These are phyloP conservation scores for Scaptomyza caliginosa DNA, from an alignment of 2,888 invertebrate species.

Conservation along the genomic window DNA sequence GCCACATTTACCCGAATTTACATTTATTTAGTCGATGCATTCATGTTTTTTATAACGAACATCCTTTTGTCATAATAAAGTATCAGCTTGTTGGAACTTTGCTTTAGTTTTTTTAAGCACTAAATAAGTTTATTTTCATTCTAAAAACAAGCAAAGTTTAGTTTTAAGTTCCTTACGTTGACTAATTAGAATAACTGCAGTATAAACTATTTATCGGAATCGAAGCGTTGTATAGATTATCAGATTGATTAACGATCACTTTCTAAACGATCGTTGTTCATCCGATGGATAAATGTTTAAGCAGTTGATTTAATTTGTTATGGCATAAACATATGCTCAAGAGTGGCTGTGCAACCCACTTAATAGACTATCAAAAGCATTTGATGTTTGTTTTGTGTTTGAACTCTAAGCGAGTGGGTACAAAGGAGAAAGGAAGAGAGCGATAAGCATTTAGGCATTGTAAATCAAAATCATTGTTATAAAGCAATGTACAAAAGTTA, in stretches of 20 bases:
- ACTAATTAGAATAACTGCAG: too few relatives aligned
- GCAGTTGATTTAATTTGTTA: neutral
- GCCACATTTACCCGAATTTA: neutral
- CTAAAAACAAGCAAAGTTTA: too few relatives aligned
- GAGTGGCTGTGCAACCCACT: neutral
- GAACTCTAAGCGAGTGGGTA: too few relatives aligned
- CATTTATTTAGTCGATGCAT: neutral
- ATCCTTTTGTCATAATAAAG: neutral
- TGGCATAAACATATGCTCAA: neutral
- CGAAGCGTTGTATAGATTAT: too few relatives aligned
- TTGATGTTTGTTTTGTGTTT: neutral
- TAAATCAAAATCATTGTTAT: slow-evolving; percentile 64
- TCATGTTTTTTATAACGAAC: neutral
- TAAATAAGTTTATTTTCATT: neutral
- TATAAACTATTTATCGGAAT: too few relatives aligned
- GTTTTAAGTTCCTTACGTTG: too few relatives aligned
- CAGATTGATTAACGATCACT: neutral
- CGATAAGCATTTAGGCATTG: slow-evolving; percentile 31
- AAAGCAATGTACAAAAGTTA: slow-evolving; percentile 58
- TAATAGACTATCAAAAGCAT: slow-evolving; percentile 18
- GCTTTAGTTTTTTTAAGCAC: neutral
- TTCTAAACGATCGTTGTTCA: too few relatives aligned
- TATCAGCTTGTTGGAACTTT: neutral
- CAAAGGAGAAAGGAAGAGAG: neutral
- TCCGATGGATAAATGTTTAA: neutral